Evolutionary conservation across 35 echinoderm and acorn worm species (phyloP).

Genomic region (Amphiura filiformis): DNA sequence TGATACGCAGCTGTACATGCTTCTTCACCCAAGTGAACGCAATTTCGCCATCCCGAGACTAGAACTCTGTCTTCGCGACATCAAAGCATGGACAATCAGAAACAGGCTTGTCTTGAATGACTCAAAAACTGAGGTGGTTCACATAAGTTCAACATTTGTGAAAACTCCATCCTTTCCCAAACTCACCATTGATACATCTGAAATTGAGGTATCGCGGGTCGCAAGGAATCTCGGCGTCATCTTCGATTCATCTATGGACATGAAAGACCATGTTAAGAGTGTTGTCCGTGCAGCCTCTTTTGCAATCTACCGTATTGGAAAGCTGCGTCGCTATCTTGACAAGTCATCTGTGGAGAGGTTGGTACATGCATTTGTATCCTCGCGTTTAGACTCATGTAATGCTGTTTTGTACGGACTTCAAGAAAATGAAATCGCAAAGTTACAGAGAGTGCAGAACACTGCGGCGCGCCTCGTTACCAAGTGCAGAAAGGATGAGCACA

Average conservation of each 20-base stretch:
- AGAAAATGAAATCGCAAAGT: conserved; percentile 6
- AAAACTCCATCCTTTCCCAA: not conserved
- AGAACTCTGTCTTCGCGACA: not conserved
- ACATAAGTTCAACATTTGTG: conserved; percentile 5
- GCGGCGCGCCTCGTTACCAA: not conserved
- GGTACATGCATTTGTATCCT: conserved; percentile 2
- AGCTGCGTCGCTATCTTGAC: not conserved
- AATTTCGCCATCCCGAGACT: not conserved
- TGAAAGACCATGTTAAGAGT: not conserved
- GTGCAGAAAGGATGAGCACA: not conserved
- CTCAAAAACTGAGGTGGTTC: conserved; percentile 12
- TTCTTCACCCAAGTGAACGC: not conserved
- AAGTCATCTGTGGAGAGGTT: not conserved
- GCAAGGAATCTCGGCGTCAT: not conserved
- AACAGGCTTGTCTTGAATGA: conserved; percentile 18
- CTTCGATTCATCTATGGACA: not conserved
- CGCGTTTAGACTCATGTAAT: not conserved
- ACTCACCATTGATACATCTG: not conserved
- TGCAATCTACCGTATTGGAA: not conserved
- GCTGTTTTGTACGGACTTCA: not conserved
- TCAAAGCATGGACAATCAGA: conserved; percentile 13
- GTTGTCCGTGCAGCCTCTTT: not conserved
- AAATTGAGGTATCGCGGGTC: conserved; percentile 1
- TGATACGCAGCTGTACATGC: conserved; percentile 54
- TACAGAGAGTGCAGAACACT: not conserved